These are phyloP conservation scores for Anagyrus pseudococci DNA, from an alignment of 2,888 invertebrate genomes.

Conservation along the genomic window DNA sequence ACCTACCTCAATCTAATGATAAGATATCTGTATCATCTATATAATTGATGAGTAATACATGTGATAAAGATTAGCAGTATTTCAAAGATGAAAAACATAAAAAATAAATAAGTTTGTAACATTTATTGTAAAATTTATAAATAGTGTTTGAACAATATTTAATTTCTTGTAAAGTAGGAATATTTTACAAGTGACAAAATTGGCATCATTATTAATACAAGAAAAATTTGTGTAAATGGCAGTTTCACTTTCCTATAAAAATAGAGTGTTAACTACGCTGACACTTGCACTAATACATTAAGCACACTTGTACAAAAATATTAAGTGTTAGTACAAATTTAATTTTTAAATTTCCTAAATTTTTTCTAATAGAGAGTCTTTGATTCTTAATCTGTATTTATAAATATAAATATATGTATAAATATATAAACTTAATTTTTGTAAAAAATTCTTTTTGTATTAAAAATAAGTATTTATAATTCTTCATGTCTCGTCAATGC, in stretches of 20 bases:
- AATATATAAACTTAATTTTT: slow-evolving; percentile 1
- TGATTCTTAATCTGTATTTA: slow-evolving; percentile 23
- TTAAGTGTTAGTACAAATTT: background rate
- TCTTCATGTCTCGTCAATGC: slow-evolving; percentile 95
- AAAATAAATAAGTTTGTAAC: slow-evolving; percentile 8
- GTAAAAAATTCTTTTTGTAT: slow-evolving; percentile 32
- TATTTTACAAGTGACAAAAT: slow-evolving; percentile 21
- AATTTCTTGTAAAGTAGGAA: slow-evolving; percentile 32
- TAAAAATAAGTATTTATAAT: slow-evolving; percentile 68
- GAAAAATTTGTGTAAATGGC: slow-evolving; percentile 22
- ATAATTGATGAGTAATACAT: slow-evolving; percentile 2
- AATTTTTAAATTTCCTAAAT: background rate
- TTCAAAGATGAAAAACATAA: background rate
- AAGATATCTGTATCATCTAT: slow-evolving; percentile 18
- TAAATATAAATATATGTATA: slow-evolving; percentile 17
- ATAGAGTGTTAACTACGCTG: background rate
- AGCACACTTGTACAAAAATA: slow-evolving; percentile 8
- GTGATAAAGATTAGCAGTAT: background rate
- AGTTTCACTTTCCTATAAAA: slow-evolving; percentile 1
- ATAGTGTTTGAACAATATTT: slow-evolving; percentile 12
- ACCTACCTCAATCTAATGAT: slow-evolving; percentile 23
- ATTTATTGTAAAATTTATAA: slow-evolving; percentile 10
- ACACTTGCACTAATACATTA: background rate
- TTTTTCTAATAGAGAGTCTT: slow-evolving; percentile 25
- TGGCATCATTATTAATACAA: slow-evolving; percentile 21